Evolutionary conservation across 2,113 vertebrate species (phyloP).

Genomic region (Marcusenius ussheri): DNA sequence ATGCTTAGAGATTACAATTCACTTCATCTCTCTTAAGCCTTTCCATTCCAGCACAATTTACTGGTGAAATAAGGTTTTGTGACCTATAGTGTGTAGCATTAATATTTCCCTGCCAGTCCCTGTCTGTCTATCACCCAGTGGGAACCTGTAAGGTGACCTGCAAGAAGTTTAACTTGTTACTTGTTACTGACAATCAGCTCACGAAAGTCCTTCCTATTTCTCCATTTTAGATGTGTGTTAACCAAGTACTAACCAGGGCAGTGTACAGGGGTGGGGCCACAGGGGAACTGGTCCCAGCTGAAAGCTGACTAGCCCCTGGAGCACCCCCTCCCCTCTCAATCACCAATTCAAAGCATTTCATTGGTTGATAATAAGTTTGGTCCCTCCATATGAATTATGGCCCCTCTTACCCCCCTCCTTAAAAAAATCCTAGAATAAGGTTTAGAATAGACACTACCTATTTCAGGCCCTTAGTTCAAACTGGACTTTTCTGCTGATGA

Average conservation of each 20-base stretch:
- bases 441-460: not conserved
- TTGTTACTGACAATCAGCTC: not conserved
- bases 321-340: not conserved
- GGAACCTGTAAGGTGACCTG: not conserved
- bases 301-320: not conserved
- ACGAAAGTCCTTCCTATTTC: not conserved
- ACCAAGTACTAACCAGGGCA: not conserved
- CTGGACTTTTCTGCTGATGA: not conserved
- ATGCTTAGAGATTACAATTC: not conserved
- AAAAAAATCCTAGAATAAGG: not conserved
- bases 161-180: not conserved
- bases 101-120: not conserved
- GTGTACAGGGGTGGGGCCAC: not conserved
- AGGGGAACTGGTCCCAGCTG: not conserved
- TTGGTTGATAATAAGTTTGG: not conserved
- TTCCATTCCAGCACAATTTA: not conserved
- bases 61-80: not conserved
- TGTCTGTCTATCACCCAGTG: not conserved
- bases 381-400: not conserved
- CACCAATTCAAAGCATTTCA: not conserved
- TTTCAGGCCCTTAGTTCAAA: not conserved
- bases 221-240: not conserved
- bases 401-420: not conserved
- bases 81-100: not conserved
- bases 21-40: not conserved